phyloP scores from a whole-genome alignment of 2,113 vertebrate species.

The Pleuronectes platessa region DNA sequence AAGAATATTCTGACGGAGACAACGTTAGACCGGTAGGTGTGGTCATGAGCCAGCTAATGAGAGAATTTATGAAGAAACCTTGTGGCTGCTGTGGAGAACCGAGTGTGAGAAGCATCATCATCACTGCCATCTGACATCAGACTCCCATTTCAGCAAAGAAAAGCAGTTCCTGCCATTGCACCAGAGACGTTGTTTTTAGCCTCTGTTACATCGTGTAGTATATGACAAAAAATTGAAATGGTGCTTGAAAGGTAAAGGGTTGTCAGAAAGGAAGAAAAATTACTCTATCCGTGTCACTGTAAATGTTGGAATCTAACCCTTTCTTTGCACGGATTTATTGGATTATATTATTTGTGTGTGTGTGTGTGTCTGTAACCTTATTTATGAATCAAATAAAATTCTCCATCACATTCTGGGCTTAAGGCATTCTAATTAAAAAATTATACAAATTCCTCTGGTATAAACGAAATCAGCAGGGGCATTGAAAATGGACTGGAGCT shows the following conservation, averaged over 20 bases:
- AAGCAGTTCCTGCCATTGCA: not conserved
- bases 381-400: not conserved
- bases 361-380: no score
- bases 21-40: no score
- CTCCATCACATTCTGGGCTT: no score
- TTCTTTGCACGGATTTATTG: constrained; percentile 6
- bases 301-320: constrained; percentile 17
- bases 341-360: not conserved
- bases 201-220: not conserved
- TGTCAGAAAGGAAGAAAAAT: constrained; percentile 6
- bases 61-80: no score
- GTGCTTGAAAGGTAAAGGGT: not conserved
- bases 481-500: no score
- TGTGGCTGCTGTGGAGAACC: no score
- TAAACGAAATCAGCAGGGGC: no score
- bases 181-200: not conserved
- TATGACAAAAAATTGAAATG: not conserved
- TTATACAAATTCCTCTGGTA: no score
- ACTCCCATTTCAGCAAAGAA: not conserved
- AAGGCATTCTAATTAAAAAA: no score
- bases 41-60: no score
- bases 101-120: no score
- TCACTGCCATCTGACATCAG: not conserved
- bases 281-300: constrained; percentile 4
- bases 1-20: not conserved